phyloP scores from a whole-genome alignment of 2,113 vertebrate genomes.

The Pampusana beccarii region DNA sequence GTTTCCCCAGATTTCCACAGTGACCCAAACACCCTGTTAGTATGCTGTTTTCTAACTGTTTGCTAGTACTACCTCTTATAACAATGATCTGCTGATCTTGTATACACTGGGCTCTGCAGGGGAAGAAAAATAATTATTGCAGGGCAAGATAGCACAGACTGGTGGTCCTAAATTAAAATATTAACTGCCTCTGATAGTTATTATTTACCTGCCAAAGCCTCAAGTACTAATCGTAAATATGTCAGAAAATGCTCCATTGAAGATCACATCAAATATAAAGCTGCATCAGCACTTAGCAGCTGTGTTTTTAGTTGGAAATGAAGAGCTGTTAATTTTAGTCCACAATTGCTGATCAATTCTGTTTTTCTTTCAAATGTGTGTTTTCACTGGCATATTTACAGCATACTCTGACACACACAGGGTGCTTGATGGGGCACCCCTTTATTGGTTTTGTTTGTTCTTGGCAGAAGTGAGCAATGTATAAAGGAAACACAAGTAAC shows the following conservation, averaged over 20 bases:
- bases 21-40: background rate
- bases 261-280: background rate
- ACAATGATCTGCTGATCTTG: background rate
- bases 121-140: background rate
- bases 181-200: background rate
- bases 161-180: constrained; percentile 17
- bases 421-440: background rate
- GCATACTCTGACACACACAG: background rate
- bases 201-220: background rate
- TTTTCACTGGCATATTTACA: background rate
- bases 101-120: background rate
- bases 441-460: background rate
- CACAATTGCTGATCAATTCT: background rate
- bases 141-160: background rate
- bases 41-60: background rate
- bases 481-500: constrained; percentile 8
- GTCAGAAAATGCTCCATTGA: background rate
- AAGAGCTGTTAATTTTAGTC: background rate
- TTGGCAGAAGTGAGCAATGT: background rate
- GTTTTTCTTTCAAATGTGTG: background rate
- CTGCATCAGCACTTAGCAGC: background rate
- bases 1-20: background rate
- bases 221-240: background rate
- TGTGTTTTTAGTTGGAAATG: background rate
- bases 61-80: background rate